Conservation (phyloP, 2,113 vertebrate species). For the Corvus hawaiiensis region DNA sequence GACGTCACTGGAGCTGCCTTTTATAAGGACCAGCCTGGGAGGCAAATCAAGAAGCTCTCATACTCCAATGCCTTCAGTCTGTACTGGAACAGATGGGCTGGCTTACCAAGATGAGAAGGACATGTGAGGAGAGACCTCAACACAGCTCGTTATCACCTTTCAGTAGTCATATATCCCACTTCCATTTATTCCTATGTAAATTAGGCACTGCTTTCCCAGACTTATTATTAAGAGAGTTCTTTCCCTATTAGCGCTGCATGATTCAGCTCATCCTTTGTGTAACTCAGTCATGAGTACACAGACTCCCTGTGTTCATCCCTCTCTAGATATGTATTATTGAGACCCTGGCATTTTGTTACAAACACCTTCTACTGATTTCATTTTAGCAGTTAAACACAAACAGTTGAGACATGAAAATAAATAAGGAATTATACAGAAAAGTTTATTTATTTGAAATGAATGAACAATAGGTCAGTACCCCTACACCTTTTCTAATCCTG, state of each 20-base stretch:
- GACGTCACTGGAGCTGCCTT: background rate
- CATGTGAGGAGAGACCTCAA: background rate
- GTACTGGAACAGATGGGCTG: background rate
- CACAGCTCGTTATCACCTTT: background rate
- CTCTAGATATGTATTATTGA: background rate
- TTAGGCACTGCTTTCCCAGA: background rate
- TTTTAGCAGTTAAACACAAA: background rate
- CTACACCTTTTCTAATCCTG: background rate
- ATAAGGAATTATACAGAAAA: background rate
- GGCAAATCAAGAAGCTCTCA: background rate
- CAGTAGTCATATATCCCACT: background rate
- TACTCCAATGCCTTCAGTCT: background rate
- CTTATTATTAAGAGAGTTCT: background rate
- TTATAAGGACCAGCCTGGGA: background rate
- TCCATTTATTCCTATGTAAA: background rate
- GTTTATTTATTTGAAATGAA: background rate
- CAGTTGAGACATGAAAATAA: background rate
- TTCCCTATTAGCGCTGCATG: background rate
- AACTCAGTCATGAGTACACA: background rate
- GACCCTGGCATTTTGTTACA: background rate
- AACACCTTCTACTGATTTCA: background rate
- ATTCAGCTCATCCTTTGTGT: background rate
- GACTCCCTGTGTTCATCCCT: background rate
- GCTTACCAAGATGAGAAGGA: background rate
- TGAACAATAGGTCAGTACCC: background rate